Percentiles rank a stretch among this genome's conserved stretches.
Conservation (phyloP, 2,888 invertebrate genomes). For the Lasioglossum lativentre region DNA sequence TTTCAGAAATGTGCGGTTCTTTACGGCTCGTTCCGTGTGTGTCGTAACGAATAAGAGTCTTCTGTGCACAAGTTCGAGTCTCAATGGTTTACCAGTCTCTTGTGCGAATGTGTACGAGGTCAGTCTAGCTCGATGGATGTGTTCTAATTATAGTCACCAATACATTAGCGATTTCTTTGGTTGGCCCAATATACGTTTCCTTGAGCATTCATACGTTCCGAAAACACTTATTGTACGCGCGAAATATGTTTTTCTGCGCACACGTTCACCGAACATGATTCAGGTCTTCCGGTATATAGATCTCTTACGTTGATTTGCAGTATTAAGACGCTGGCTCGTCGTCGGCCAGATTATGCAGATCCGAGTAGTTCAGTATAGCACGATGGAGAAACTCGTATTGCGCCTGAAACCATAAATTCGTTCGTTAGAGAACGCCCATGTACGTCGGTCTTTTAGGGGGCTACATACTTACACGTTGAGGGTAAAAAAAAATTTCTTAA, state of each 20-base stretch:
- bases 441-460: no score
- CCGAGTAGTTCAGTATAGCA: slow-evolving; percentile 95
- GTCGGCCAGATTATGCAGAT: slow-evolving; percentile 92
- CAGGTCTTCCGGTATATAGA: slow-evolving; percentile 28
- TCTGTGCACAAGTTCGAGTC: slow-evolving; percentile 29
- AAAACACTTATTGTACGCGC: slow-evolving; percentile 44
- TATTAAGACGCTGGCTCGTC: slow-evolving; percentile 81
- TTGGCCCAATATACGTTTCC: slow-evolving; percentile 62
- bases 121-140: slow-evolving; percentile 29
- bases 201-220: slow-evolving; percentile 55
- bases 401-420: slow-evolving; percentile 87
- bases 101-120: slow-evolving; percentile 22
- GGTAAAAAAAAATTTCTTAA: no score
- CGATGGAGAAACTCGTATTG: slow-evolving; percentile 97
- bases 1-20: slow-evolving; percentile 30
- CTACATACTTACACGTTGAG: no score
- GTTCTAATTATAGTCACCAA: slow-evolving; percentile 45
- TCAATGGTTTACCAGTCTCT: slow-evolving; percentile 32
- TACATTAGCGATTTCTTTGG: slow-evolving; percentile 69
- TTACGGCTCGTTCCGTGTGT: slow-evolving; percentile 27
- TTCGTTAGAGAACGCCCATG: neutral
- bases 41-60: slow-evolving; percentile 23
- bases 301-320: slow-evolving; percentile 22
- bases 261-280: slow-evolving; percentile 49
- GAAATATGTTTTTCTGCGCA: slow-evolving; percentile 51